phyloP scores from a whole-genome alignment of 2,113 vertebrate genomes.

The Gymnorhina tibicen region DNA sequence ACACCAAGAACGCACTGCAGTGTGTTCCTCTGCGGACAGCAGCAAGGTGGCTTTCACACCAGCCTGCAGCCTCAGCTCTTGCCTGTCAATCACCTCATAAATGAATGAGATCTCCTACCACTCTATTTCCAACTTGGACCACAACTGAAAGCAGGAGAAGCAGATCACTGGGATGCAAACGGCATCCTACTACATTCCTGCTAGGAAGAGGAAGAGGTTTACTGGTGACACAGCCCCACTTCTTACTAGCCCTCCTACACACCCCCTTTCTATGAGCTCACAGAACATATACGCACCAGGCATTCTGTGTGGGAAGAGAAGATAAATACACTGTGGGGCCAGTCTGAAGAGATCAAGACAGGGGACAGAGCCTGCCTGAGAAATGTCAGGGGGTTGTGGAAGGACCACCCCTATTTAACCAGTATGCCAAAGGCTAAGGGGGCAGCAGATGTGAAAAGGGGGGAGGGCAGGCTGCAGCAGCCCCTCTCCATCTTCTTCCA shows the following conservation, averaged over 20 bases:
- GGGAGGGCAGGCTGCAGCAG: background rate
- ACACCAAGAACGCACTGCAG: background rate
- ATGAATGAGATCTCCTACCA: constrained; percentile 34
- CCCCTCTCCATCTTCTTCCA: background rate
- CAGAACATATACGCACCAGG: constrained; percentile 24
- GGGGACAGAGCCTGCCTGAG: background rate
- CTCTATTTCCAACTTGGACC: background rate
- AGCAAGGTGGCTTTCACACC: background rate
- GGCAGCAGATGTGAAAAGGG: background rate
- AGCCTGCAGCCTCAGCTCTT: constrained; percentile 26
- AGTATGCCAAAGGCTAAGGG: background rate
- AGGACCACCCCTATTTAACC: background rate
- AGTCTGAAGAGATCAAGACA: background rate
- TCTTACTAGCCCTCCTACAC: background rate
- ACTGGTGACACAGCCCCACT: background rate
- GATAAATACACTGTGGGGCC: constrained; percentile 33
- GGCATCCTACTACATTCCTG: background rate
- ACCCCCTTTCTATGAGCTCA: background rate
- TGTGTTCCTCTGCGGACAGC: background rate
- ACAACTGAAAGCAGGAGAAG: constrained; percentile 37
- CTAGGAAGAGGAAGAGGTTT: constrained; percentile 32
- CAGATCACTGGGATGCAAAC: constrained; percentile 26
- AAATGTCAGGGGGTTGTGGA: background rate
- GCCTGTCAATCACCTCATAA: constrained; percentile 33
- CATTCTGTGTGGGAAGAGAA: constrained; percentile 56